Conservation (phyloP, 2,113 vertebrate species). For the Jacana jacana region DNA sequence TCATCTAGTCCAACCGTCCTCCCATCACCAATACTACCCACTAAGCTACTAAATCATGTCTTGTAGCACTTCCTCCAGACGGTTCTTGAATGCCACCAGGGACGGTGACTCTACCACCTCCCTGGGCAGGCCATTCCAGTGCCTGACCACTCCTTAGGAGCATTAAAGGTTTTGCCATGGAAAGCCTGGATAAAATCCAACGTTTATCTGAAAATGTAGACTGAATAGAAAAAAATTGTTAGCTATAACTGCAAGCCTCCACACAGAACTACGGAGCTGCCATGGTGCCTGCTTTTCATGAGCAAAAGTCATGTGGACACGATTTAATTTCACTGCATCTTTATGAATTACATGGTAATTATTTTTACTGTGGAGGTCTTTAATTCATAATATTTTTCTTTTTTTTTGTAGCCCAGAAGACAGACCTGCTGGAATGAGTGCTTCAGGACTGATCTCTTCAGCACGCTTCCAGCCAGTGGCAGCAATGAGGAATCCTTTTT, state of each 20-base stretch:
- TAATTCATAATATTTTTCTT: neutral
- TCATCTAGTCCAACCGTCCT: too few relatives aligned
- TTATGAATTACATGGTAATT: neutral
- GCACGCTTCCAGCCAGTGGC: constrained; percentile 34
- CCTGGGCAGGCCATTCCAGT: too few relatives aligned
- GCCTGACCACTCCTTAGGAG: too few relatives aligned
- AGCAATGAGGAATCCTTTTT: constrained; percentile 63
- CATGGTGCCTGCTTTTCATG: neutral
- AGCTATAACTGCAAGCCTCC: neutral
- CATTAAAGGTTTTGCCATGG: neutral
- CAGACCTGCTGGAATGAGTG: constrained; percentile 64
- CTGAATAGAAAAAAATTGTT: neutral
- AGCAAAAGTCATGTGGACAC: neutral
- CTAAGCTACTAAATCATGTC: too few relatives aligned
- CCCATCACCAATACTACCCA: too few relatives aligned
- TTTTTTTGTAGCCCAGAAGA: constrained; percentile 71
- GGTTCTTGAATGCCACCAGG: too few relatives aligned
- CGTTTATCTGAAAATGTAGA: neutral
- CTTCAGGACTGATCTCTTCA: constrained; percentile 62
- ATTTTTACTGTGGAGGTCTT: constrained; percentile 6
- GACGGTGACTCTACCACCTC: too few relatives aligned
- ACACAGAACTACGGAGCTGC: neutral
- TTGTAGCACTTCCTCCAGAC: too few relatives aligned
- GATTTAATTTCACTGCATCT: neutral
- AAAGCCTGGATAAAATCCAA: neutral